Evolutionary conservation across 2,113 vertebrate genomes (phyloP).

Genomic region (Gasterosteus nipponicus): DNA sequence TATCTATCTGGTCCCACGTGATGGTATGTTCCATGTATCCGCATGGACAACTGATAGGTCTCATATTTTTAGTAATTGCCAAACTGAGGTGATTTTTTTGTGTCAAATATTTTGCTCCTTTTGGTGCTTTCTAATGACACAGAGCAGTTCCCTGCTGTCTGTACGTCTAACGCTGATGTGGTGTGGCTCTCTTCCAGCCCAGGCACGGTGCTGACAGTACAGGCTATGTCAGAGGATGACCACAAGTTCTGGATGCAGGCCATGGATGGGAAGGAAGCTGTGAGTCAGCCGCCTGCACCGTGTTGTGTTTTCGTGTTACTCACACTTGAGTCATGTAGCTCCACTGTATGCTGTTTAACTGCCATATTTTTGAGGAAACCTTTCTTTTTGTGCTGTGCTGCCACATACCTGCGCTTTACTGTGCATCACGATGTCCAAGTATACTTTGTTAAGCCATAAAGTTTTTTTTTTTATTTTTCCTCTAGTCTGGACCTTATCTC

Average conservation of each 20-base stretch:
- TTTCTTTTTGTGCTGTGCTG: not conserved
- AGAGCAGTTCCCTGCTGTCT: not conserved
- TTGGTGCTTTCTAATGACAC: conserved; percentile 1
- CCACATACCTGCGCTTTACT: not conserved
- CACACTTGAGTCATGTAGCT: conserved; percentile 4
- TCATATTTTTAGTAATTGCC: conserved; percentile 29
- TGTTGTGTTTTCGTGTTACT: conserved; percentile 45
- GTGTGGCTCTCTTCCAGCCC: conserved; percentile 80
- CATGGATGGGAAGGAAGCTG: conserved; percentile 95
- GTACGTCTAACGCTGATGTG: conserved; percentile 26
- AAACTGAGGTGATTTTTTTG: conserved; percentile 13
- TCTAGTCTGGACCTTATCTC: conserved; percentile 80
- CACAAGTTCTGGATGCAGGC: conserved; percentile 94
- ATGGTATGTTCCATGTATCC: conserved; percentile 33
- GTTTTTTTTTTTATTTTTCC: not conserved
- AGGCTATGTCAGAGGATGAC: conserved; percentile 94
- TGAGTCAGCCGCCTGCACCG: conserved; percentile 76
- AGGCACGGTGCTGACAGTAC: conserved; percentile 88
- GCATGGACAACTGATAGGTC: conserved; percentile 25
- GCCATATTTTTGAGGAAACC: not conserved
- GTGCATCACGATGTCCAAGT: not conserved
- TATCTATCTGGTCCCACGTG: conserved; percentile 40
- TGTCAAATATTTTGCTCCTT: not conserved
- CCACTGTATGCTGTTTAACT: conserved; percentile 13
- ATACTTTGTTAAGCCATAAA: not conserved